Conservation (phyloP, 2,888 invertebrate genomes). For the Aquatica leii region DNA sequence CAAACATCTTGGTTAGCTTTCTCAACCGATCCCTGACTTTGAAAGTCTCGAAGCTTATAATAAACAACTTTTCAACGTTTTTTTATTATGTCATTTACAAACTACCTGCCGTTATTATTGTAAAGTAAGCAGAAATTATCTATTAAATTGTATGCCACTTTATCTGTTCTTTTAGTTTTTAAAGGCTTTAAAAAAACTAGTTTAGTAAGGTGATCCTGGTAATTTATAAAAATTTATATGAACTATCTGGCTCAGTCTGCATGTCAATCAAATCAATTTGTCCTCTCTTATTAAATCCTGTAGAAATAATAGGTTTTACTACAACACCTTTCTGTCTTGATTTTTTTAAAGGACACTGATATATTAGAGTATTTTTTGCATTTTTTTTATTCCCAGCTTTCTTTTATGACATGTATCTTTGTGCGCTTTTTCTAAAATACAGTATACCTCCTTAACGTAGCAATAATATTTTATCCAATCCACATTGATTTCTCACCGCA, state of each 20-base stretch:
- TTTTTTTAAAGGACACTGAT: no score
- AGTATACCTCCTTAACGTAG: neutral
- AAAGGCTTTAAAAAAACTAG: conserved; percentile 46
- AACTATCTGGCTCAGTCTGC: conserved; percentile 39
- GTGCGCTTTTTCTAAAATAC: neutral
- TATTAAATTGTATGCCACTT: conserved; percentile 33
- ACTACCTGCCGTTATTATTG: no score
- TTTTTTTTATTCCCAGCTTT: neutral
- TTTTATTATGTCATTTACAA: no score
- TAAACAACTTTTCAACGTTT: no score
- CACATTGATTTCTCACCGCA: no score
- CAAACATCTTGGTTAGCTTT: no score
- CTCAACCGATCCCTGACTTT: no score
- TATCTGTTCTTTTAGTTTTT: conserved; percentile 45
- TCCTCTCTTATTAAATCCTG: conserved; percentile 5
- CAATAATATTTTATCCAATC: neutral
- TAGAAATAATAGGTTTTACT: neutral
- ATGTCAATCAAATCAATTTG: conserved; percentile 15
- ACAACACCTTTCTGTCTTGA: no score
- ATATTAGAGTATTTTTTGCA: neutral
- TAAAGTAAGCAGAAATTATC: no score
- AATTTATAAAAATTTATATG: conserved; percentile 53
- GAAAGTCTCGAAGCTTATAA: no score
- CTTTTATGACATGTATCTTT: conserved; percentile 2
- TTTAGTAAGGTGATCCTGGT: conserved; percentile 56